phyloP scores from a whole-genome alignment of 2,797 vertebrate species.

The Enteromius radiatus region DNA sequence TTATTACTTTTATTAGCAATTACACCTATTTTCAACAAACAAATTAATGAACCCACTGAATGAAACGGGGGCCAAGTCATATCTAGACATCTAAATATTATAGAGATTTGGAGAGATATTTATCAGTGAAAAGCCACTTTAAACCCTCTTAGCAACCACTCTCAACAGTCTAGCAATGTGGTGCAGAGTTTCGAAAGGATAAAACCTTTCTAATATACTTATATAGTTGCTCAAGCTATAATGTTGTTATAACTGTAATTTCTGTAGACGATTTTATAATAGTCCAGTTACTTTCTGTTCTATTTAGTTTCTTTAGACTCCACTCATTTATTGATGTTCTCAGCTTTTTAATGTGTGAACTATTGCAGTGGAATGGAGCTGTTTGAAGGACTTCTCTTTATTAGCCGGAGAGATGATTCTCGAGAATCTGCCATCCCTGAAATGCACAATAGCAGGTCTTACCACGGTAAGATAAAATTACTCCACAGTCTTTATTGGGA shows the following conservation, averaged over 20 bases:
- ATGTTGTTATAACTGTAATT: neutral
- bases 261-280: neutral
- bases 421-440: slow-evolving; percentile 87
- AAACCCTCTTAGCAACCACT: neutral
- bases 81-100: slow-evolving; percentile 9
- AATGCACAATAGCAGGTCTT: slow-evolving; percentile 85
- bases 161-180: neutral
- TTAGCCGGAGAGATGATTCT: slow-evolving; percentile 85
- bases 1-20: slow-evolving; percentile 1
- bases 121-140: neutral
- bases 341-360: slow-evolving; percentile 9
- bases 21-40: neutral
- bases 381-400: slow-evolving; percentile 88
- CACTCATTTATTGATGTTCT: slow-evolving; percentile 14
- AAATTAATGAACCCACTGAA: neutral
- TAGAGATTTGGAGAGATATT: neutral
- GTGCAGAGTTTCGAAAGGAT: neutral
- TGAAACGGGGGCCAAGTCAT: neutral
- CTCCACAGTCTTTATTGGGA: neutral
- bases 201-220: neutral
- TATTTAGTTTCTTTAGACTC: neutral
- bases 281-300: neutral
- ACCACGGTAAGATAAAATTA: slow-evolving; percentile 81
- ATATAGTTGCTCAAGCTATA: neutral
- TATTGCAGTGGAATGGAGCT: slow-evolving; percentile 92